Base-by-base conservation (phyloP, 2,797 vertebrate genomes). In the Peromyscus aztecus region DNA sequence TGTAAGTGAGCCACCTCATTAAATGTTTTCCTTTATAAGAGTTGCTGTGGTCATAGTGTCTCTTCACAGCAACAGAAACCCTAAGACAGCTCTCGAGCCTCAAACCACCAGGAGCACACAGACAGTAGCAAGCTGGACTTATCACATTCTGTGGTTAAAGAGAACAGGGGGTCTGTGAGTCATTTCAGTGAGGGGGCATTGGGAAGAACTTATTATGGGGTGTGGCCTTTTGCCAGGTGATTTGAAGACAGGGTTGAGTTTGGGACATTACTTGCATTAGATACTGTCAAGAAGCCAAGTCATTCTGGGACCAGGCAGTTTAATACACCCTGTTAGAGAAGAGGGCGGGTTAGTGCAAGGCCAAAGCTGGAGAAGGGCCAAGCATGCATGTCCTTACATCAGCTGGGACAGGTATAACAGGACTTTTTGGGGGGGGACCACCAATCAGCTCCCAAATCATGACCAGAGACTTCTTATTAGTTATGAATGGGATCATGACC, bases 271-370 rank as follows among this genome's bases (percentile, higher is more conserved):
- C 75, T 95, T 52, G 19, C 3, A 52, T 59, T 43, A 29, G 43
- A 52, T 55, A 31, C 43, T 83, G 9, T 75, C 86, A 75, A 82
- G 69, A 95, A 94, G 37, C n/a, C 3, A 34, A 7, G 13, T 63
- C n/a, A n/a, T 81, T 94, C 73, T 86, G 21, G 49, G 75, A 4
- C 24, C n/a, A 21, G 67, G 40, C 34, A 40, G 73, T 63, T 71
- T 78, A 80, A 83, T 86, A 78, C 90, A 88, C 55, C 14, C 86
- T 80, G 67, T 52, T 57, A 37, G 49, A n/a, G 92, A 78, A 61
- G 12, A 78, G 81, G 21, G 23, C 31, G 2, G 8, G 86, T 29
- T 43, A 43, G 10, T 4, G 1, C 0, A 19, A 91, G 9, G 23
- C 73, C 27, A 84, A 55, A 77, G 23, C 82, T 17, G 29, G 27